Conservation (phyloP, 2,113 vertebrate genomes). For the Cairina moschata region DNA sequence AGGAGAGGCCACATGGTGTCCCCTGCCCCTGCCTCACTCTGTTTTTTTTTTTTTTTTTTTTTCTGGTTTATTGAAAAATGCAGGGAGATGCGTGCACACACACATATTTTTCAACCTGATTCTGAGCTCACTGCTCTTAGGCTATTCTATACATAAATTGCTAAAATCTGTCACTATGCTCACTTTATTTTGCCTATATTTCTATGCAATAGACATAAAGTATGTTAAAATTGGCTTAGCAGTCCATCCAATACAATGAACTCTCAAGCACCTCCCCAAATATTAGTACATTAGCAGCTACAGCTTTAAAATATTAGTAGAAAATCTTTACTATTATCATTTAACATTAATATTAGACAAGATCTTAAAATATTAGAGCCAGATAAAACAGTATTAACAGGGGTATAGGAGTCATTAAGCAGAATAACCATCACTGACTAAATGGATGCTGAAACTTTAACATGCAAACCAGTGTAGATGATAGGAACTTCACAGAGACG, state of each 20-base stretch:
- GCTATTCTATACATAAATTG: neutral
- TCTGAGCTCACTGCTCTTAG: neutral
- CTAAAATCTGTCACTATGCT: neutral
- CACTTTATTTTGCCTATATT: neutral
- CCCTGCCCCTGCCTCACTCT: neutral
- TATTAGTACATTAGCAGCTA: neutral
- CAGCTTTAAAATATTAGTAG: constrained; percentile 53
- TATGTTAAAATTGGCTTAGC: neutral
- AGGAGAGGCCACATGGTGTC: neutral
- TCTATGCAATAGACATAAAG: neutral
- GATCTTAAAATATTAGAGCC: constrained; percentile 64
- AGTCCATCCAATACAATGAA: neutral
- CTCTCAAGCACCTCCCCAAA: constrained; percentile 23
- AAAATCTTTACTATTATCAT: constrained; percentile 54
- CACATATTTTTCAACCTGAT: neutral
- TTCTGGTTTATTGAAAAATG: neutral
- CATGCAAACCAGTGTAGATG: constrained; percentile 43
- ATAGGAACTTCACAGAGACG: constrained; percentile 61
- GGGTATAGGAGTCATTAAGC: constrained; percentile 64
- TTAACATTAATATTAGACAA: constrained; percentile 64
- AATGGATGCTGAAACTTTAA: constrained; percentile 59
- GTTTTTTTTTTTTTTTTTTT: neutral
- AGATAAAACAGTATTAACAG: constrained; percentile 61
- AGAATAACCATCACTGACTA: constrained; percentile 43
- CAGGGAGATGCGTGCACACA: neutral